phyloP scores from a whole-genome alignment of 2,797 vertebrate genomes.

The Otolemur crassicaudatus region DNA sequence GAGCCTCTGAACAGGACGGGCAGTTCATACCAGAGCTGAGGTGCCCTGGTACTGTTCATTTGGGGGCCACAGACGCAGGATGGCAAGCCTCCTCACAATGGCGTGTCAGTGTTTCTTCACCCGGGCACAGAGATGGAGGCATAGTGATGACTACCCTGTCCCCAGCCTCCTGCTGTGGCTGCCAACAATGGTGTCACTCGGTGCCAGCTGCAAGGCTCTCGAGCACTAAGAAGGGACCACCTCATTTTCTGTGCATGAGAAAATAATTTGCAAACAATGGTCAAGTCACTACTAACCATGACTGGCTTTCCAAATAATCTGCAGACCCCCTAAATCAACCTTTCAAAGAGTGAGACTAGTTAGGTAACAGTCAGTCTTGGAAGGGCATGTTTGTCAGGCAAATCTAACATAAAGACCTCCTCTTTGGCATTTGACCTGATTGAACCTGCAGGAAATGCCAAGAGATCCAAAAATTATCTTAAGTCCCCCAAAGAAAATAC shows the following conservation, averaged over 20 bases:
- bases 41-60: slow-evolving; percentile 50
- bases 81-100: slow-evolving; percentile 44
- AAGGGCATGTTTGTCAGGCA: neutral
- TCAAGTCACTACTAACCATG: neutral
- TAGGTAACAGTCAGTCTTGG: neutral
- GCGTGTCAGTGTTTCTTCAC: neutral
- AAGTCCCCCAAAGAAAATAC: neutral
- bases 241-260: neutral
- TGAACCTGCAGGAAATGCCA: neutral
- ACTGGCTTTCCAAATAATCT: neutral
- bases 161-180: neutral
- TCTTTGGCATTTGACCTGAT: neutral
- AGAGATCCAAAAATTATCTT: neutral
- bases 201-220: slow-evolving; percentile 40
- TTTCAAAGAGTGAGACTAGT: neutral
- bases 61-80: neutral
- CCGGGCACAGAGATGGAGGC: neutral
- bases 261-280: neutral
- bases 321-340: neutral
- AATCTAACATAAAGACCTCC: neutral
- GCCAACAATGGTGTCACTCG: slow-evolving; percentile 61
- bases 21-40: neutral
- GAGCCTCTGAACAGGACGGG: neutral
- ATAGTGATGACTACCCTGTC: neutral
- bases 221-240: neutral